Conservation (phyloP, 2,113 vertebrate genomes). For the Otocyon megalotis region DNA sequence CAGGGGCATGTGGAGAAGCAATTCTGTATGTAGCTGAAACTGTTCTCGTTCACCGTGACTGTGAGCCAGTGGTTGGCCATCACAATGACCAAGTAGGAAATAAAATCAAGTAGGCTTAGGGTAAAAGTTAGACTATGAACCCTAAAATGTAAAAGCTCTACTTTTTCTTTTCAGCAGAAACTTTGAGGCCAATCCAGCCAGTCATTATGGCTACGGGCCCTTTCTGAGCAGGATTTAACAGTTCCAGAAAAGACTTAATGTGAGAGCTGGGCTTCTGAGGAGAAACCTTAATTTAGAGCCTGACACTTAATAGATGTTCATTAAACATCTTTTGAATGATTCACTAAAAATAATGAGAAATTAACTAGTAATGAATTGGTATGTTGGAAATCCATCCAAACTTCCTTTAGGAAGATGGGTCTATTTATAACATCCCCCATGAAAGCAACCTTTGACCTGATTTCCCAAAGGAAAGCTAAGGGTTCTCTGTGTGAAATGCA, state of each 20-base stretch:
- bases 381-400: background rate
- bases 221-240: background rate
- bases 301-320: background rate
- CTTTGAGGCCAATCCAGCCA: background rate
- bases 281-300: background rate
- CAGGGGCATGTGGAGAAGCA: background rate
- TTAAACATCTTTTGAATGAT: background rate
- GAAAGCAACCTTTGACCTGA: background rate
- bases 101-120: background rate
- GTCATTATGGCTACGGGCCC: background rate
- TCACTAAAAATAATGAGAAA: background rate
- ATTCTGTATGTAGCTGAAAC: background rate
- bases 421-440: background rate
- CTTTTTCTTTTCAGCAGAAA: background rate
- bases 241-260: background rate
- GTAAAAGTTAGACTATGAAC: background rate
- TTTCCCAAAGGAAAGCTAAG: conserved; percentile 43
- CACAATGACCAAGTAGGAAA: background rate
- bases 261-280: background rate
- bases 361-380: background rate
- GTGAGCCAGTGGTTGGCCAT: background rate
- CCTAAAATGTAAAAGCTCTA: background rate
- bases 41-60: background rate
- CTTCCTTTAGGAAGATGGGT: conserved; percentile 28
- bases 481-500: background rate